Conservation (phyloP, 2,888 invertebrate genomes). For the Lottia gigantea region DNA sequence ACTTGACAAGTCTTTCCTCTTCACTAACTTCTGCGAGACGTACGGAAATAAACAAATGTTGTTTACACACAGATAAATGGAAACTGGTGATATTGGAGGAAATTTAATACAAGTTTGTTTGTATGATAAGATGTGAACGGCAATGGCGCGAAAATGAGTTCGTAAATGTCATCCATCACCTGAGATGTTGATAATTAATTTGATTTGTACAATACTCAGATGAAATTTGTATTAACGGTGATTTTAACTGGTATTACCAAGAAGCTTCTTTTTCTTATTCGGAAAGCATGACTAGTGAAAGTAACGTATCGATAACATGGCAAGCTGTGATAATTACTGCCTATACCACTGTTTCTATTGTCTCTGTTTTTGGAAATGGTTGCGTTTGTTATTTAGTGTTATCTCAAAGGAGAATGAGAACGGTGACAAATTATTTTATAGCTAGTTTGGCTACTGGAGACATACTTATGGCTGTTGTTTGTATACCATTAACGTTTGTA, state of each 20-base stretch:
- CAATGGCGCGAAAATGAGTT: no score
- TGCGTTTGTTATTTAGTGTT: conserved; percentile 86
- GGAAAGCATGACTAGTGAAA: not conserved
- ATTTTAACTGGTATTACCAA: no score
- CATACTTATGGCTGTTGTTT: conserved; percentile 66
- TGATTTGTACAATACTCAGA: no score
- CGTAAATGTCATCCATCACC: not conserved
- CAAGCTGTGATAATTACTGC: conserved; percentile 1
- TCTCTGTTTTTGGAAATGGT: conserved; percentile 68
- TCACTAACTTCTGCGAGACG: not conserved
- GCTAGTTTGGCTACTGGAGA: conserved; percentile 66
- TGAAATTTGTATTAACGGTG: no score
- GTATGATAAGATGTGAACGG: no score
- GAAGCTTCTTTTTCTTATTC: no score
- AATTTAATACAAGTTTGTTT: no score
- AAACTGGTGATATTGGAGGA: no score
- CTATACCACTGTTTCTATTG: conserved; percentile 16
- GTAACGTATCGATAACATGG: not conserved
- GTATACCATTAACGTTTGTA: conserved; percentile 73
- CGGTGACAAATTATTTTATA: conserved; percentile 82
- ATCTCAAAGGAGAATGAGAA: conserved; percentile 86
- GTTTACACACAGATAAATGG: no score
- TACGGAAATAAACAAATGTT: no score
- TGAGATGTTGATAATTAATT: no score
- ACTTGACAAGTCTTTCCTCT: not conserved